These are phyloP conservation scores for Heterochromis multidens DNA, from an alignment of 2,113 vertebrate genomes.

Conservation along the genomic window DNA sequence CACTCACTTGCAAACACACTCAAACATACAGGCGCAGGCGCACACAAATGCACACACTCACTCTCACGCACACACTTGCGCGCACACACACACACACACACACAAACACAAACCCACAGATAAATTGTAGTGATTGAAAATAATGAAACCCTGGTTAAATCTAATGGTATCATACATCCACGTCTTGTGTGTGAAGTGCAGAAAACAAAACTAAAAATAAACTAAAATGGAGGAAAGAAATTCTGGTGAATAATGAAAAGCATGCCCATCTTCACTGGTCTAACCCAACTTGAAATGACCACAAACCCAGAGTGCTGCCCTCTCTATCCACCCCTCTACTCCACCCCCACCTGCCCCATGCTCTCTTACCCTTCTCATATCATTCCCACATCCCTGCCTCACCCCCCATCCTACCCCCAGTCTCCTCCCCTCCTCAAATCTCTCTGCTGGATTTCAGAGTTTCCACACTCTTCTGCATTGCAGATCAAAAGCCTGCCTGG, in stretches of 20 bases:
- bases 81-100: constrained; percentile 19
- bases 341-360: constrained; percentile 14
- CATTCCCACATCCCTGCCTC: constrained; percentile 22
- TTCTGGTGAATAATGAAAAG: constrained; percentile 70
- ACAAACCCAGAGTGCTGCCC: constrained; percentile 53
- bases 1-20: constrained; percentile 43
- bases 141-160: constrained; percentile 72
- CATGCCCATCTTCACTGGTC: constrained; percentile 69
- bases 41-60: constrained; percentile 33
- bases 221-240: constrained; percentile 58
- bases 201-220: constrained; percentile 64
- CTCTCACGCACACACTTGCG: constrained; percentile 17
- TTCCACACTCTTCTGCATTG: not conserved
- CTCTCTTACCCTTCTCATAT: constrained; percentile 21
- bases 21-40: constrained; percentile 26
- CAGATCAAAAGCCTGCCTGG: not conserved
- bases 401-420: not conserved
- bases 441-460: constrained; percentile 5
- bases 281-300: constrained; percentile 65
- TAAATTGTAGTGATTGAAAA: constrained; percentile 72
- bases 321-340: constrained; percentile 33
- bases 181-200: constrained; percentile 71
- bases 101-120: constrained; percentile 69
- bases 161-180: constrained; percentile 72
- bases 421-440: not conserved